These are phyloP conservation scores for Dissostichus mawsoni DNA, from an alignment of 2,113 vertebrate genomes.

Conservation along the genomic window DNA sequence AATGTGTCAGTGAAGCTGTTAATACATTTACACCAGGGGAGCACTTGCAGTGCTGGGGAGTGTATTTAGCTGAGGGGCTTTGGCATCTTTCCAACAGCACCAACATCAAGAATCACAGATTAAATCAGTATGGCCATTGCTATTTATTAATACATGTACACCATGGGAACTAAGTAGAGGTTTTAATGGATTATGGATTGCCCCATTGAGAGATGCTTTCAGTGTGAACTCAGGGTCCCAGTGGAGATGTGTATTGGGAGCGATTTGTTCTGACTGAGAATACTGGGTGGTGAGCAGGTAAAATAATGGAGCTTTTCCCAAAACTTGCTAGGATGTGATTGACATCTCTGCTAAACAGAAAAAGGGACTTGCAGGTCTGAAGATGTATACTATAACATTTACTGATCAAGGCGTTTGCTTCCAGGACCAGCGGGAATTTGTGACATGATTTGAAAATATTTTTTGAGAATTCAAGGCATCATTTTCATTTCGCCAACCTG, in stretches of 20 bases:
- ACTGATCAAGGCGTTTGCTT: background rate
- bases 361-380: background rate
- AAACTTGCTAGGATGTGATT: background rate
- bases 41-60: conserved; percentile 44
- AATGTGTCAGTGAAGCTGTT: conserved; percentile 63
- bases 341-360: background rate
- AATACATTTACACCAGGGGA: conserved; percentile 69
- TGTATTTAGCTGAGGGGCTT: conserved; percentile 69
- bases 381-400: background rate
- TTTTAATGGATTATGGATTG: conserved; percentile 66
- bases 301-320: conserved; percentile 12
- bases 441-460: background rate
- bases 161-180: conserved; percentile 35
- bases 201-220: conserved; percentile 49
- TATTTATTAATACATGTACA: conserved; percentile 61
- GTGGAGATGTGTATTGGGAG: conserved; percentile 33
- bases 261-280: conserved; percentile 41
- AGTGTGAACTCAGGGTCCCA: conserved; percentile 33
- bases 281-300: conserved; percentile 21
- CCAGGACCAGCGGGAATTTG: background rate
- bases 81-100: conserved; percentile 68
- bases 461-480: background rate
- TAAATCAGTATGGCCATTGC: conserved; percentile 50
- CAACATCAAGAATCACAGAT: conserved; percentile 55
- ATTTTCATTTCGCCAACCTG: background rate